Percentiles rank a stretch among this genome's conserved stretches.
Evolutionary conservation across 2,888 invertebrate genomes (phyloP).

Genomic region (Hypsopygia costalis): DNA sequence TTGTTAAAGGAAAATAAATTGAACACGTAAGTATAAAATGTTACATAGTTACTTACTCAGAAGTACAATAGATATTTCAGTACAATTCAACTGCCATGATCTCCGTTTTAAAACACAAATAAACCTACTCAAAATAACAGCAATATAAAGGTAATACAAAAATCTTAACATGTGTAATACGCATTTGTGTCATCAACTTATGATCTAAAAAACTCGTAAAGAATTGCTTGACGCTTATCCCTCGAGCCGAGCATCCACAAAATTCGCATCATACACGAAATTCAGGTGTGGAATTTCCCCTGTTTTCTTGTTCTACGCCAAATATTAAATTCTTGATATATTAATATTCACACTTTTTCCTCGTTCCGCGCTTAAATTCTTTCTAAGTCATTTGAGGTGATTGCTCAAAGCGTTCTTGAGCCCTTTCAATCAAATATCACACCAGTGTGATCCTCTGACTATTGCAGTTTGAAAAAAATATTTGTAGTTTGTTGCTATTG

Average conservation of each 20-base stretch:
- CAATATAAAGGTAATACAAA: neutral
- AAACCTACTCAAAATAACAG: too few relatives aligned
- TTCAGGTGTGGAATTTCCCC: conserved; percentile 44
- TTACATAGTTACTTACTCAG: too few relatives aligned
- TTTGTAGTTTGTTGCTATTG: neutral
- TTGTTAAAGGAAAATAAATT: too few relatives aligned
- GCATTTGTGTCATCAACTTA: conserved; percentile 10
- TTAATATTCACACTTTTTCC: conserved; percentile 59
- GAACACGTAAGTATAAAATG: too few relatives aligned
- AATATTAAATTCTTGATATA: conserved; percentile 65
- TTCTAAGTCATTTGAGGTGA: conserved; percentile 53
- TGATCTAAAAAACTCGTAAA: conserved; percentile 32
- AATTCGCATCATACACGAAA: conserved; percentile 49
- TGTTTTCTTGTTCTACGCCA: conserved; percentile 49
- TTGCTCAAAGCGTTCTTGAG: conserved; percentile 51
- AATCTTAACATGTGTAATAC: neutral
- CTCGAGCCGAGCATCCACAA: conserved; percentile 28
- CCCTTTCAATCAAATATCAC: conserved; percentile 27
- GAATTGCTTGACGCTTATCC: conserved; percentile 40
- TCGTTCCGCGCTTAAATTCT: conserved; percentile 39
- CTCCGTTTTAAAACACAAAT: too few relatives aligned
- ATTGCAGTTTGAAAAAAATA: neutral
- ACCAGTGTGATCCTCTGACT: neutral
- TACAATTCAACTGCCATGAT: too few relatives aligned
- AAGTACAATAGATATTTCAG: too few relatives aligned